phyloP scores from a whole-genome alignment of 2,113 vertebrate genomes.

The Elephantulus edwardii region DNA sequence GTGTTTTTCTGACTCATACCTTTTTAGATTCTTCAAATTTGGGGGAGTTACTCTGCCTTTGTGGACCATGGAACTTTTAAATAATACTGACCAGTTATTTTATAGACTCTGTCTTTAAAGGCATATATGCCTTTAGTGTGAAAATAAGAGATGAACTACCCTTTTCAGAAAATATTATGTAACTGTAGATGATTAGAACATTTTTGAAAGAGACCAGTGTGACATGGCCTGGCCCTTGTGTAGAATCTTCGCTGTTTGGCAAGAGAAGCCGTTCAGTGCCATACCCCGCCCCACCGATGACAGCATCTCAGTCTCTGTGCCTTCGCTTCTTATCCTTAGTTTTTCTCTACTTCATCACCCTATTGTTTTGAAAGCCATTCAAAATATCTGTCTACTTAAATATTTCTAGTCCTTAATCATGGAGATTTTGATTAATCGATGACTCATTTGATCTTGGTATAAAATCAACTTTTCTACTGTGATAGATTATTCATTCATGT shows the following conservation, averaged over 20 bases:
- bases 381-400: background rate
- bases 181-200: background rate
- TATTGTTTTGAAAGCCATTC: background rate
- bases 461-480: slow-evolving; percentile 53
- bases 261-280: background rate
- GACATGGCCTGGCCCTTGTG: background rate
- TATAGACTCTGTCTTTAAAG: background rate
- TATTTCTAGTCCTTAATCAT: slow-evolving; percentile 62
- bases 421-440: slow-evolving; percentile 57
- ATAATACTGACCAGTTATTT: background rate
- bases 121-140: background rate
- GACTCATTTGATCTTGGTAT: slow-evolving; percentile 63
- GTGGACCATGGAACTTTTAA: background rate
- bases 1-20: too few relatives aligned
- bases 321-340: background rate
- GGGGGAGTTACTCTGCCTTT: background rate
- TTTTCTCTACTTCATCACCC: background rate
- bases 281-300: background rate
- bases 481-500: slow-evolving; percentile 44
- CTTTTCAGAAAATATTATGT: background rate
- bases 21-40: background rate
- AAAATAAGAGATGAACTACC: background rate
- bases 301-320: background rate
- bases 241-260: background rate
- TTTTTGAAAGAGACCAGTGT: background rate